phyloP scores from a whole-genome alignment of 1,140 invertebrate species.

The Schlechtendalia chinensis region DNA sequence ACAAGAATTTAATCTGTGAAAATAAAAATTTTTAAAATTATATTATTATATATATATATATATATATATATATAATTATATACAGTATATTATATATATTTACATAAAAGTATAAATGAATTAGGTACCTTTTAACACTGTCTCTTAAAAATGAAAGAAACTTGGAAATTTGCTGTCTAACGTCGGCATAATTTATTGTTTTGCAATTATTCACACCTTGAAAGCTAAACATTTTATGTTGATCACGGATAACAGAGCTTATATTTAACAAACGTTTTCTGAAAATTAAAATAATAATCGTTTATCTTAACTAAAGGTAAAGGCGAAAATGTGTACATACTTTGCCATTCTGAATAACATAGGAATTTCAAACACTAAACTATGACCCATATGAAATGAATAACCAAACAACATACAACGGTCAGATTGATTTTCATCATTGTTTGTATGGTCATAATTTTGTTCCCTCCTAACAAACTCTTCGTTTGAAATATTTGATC shows the following conservation, averaged over 20 bases:
- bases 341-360: slow-evolving; percentile 38
- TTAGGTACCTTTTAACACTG: slow-evolving; percentile 19
- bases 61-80: no score
- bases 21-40: slow-evolving; percentile 10
- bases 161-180: slow-evolving; percentile 2
- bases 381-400: slow-evolving; percentile 35
- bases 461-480: slow-evolving; percentile 19
- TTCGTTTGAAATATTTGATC: slow-evolving; percentile 1
- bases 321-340: background rate
- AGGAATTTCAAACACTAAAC: slow-evolving; percentile 33
- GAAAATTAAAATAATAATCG: background rate
- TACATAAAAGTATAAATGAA: background rate
- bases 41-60: background rate
- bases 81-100: no score
- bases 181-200: background rate
- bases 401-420: slow-evolving; percentile 11
- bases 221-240: slow-evolving; percentile 22
- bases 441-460: background rate
- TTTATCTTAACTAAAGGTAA: background rate
- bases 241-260: slow-evolving; percentile 34
- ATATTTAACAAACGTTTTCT: slow-evolving; percentile 37
- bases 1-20: slow-evolving; percentile 4
- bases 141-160: slow-evolving; percentile 39
- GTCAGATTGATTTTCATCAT: slow-evolving; percentile 11
- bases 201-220: background rate